A percentile compares a stretch with the other conserved stretches of the same genome.
phyloP scores from a whole-genome alignment of 2,113 vertebrate genomes.

The Scopus umbretta region DNA sequence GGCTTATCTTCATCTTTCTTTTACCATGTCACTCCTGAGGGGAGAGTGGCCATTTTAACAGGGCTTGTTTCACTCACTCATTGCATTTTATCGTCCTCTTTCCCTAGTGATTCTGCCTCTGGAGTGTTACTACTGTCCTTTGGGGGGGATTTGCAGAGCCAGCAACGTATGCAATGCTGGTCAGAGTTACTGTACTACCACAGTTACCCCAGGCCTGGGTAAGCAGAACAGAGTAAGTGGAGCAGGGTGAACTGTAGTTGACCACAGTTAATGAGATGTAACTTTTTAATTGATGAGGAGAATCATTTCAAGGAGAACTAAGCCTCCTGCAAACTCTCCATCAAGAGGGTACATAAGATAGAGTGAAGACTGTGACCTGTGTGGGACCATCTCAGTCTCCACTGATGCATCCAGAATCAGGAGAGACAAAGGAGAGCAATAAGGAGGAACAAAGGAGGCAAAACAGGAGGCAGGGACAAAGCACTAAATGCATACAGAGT shows the following conservation, averaged over 20 bases:
- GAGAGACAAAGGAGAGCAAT: neutral
- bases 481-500: neutral
- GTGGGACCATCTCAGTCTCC: neutral
- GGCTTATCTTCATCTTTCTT: neutral
- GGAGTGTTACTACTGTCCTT: neutral
- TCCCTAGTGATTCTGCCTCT: neutral
- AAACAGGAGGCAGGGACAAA: neutral
- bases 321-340: neutral
- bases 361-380: neutral
- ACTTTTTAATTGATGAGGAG: neutral
- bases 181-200: neutral
- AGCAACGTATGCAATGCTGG: neutral
- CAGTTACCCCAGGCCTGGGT: neutral
- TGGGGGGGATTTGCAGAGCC: neutral
- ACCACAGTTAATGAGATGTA: too few relatives aligned
- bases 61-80: neutral
- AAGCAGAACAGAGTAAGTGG: neutral
- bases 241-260: neutral
- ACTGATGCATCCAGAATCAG: neutral
- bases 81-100: neutral
- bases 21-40: neutral
- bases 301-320: neutral
- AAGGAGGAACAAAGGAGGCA: neutral
- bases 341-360: neutral
- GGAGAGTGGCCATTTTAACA: neutral